phyloP scores from a whole-genome alignment of 1,140 invertebrate species.

The Tetragnatha versicolor region DNA sequence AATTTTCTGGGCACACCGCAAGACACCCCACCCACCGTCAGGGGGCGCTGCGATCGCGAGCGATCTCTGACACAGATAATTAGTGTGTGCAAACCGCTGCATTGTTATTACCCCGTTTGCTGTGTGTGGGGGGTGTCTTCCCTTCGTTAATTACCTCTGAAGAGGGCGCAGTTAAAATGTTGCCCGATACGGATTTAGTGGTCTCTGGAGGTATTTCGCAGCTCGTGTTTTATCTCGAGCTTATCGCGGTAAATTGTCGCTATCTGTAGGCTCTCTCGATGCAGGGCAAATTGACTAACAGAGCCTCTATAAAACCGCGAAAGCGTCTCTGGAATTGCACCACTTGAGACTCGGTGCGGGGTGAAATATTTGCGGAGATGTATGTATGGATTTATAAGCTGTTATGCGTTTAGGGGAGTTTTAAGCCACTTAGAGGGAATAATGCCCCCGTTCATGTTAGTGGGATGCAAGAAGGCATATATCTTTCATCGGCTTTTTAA shows the following conservation, averaged over 20 bases:
- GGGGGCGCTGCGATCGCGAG: conserved; percentile 2
- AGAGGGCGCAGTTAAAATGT: conserved; percentile 32
- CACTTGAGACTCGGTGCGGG: too few species aligned
- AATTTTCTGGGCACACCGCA: conserved; percentile 23
- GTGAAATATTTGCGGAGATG: too few species aligned
- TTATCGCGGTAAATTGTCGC: neutral
- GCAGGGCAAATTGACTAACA: too few species aligned
- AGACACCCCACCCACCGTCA: neutral
- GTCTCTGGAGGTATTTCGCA: conserved; percentile 2
- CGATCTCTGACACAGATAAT: conserved; percentile 52
- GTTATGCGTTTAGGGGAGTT: too few species aligned
- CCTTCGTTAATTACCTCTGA: conserved; percentile 43
- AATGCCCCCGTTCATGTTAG: too few species aligned
- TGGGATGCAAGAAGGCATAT: too few species aligned
- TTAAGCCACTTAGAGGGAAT: too few species aligned
- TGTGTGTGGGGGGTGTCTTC: conserved; percentile 25
- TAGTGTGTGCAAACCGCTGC: conserved; percentile 27
- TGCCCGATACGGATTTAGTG: conserved; percentile 44
- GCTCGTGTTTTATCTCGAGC: conserved; percentile 21
- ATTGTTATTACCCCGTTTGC: conserved; percentile 50
- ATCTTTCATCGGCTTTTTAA: too few species aligned
- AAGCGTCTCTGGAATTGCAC: too few species aligned
- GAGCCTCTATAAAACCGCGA: too few species aligned
- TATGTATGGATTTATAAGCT: too few species aligned
- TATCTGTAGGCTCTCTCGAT: too few species aligned